Evolutionary conservation across 2,113 vertebrate species (phyloP), one percentile per base, ranked within the genome.

Genomic region (Cyanoliseus patagonus): DNA sequence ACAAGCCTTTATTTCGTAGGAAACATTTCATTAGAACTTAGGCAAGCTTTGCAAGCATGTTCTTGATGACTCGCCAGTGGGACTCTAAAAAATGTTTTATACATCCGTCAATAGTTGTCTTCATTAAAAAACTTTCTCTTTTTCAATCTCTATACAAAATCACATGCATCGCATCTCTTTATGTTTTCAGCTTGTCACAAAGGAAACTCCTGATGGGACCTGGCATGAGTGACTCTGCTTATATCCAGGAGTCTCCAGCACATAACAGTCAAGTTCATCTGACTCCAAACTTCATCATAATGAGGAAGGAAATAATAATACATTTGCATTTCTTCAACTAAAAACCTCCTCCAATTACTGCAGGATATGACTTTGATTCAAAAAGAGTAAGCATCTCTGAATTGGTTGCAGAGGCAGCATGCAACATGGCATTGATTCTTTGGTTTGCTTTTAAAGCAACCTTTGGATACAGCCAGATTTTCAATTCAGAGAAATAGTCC

Each of bases 361-460:
- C 12, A 92, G 51, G 22, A 52, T 33, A 18, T 27, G 31, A 86
- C 69, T 76, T 49, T 49, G 80, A 44, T 4, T 15, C 27, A 66
- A 66, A 86, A 83, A 19, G 15, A 42, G 28, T 46, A 28, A 76
- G 46, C 39, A 42, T 25, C 94, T 77, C 41, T 46, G 59, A 76
- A 78, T 30, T 69, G 61, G 53, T 42, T 92, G 30, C 91, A 91
- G 61, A 88, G 67, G 33, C 46, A 64, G 13, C 57, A 57, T 7
- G 12, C 41, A 83, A 80, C 11, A 27, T 4, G 23, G 18, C 37
- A 64, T 74, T 91, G 73, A 55, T 35, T 83, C 37, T 39, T 86
- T 53, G 37, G 10, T 42, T 79, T 90, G 31, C n/a, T 86, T 95
- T 83, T 57, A 76, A 94, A 66, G 42, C n/a, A 81, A 24, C 23